Conservation (phyloP, 2,797 vertebrate species). For the Xiphophorus birchmanni region DNA sequence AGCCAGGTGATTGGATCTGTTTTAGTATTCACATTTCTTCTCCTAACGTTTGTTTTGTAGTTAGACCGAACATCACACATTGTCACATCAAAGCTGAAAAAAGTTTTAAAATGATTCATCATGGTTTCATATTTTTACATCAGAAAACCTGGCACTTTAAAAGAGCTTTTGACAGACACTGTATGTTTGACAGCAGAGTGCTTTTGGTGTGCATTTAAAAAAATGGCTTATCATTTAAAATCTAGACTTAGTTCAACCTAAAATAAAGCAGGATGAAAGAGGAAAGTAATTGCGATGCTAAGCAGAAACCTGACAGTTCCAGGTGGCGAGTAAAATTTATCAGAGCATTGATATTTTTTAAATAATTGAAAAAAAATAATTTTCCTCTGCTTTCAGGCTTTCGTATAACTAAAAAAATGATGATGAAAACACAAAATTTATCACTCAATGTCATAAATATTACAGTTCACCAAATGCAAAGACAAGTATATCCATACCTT, state of each 20-base stretch:
- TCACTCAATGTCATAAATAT: background rate
- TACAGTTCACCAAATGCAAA: background rate
- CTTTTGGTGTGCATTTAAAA: background rate
- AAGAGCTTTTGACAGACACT: background rate
- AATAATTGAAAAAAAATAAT: background rate
- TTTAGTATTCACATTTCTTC: background rate
- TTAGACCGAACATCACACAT: background rate
- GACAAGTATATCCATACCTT: background rate
- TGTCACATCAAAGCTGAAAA: background rate
- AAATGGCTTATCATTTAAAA: background rate
- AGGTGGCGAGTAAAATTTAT: background rate
- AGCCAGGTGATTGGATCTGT: background rate
- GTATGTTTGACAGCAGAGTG: background rate
- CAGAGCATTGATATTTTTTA: background rate
- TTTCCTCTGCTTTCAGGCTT: background rate
- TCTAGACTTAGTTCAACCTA: background rate
- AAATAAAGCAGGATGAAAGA: background rate
- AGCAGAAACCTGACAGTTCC: background rate
- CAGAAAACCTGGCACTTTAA: background rate
- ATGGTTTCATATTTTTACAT: background rate
- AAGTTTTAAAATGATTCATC: background rate
- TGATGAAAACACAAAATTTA: background rate
- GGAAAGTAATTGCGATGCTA: background rate
- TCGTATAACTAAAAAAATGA: background rate
- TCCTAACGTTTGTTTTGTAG: background rate